Conservation (phyloP, 2,113 vertebrate genomes). For the Mesocricetus auratus region DNA sequence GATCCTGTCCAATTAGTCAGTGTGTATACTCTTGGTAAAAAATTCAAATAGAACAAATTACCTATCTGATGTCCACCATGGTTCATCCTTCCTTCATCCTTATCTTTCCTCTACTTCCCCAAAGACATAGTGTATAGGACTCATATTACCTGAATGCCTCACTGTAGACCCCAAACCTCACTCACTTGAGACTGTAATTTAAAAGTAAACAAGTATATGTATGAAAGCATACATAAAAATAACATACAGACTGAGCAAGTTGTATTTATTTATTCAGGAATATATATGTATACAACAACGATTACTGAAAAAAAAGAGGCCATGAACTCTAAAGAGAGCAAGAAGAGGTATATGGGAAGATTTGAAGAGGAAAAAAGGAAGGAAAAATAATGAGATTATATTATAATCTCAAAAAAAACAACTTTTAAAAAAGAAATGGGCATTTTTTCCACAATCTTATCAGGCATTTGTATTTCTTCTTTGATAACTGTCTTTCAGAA, state of each 20-base stretch:
- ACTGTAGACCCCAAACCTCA: not conserved
- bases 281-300: too few species aligned
- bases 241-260: too few species aligned
- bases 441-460: not conserved
- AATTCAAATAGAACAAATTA: not conserved
- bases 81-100: not conserved
- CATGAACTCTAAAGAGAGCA: too few species aligned
- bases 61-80: not conserved
- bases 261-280: too few species aligned
- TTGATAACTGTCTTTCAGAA: not conserved
- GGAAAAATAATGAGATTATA: too few species aligned
- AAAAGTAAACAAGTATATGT: not conserved
- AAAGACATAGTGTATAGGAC: not conserved
- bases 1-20: not conserved
- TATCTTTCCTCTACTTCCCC: not conserved
- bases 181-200: not conserved
- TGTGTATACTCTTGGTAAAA: not conserved
- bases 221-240: too few species aligned
- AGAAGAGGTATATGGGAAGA: not conserved
- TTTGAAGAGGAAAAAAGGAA: not conserved
- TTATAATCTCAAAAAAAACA: too few species aligned
- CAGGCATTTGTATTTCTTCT: not conserved
- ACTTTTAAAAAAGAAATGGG: not conserved
- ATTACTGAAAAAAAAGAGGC: too few species aligned
- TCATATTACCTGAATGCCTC: not conserved